These are phyloP conservation scores for Notospermus geniculatus DNA, from an alignment of 1,140 invertebrate species.

Conservation along the genomic window DNA sequence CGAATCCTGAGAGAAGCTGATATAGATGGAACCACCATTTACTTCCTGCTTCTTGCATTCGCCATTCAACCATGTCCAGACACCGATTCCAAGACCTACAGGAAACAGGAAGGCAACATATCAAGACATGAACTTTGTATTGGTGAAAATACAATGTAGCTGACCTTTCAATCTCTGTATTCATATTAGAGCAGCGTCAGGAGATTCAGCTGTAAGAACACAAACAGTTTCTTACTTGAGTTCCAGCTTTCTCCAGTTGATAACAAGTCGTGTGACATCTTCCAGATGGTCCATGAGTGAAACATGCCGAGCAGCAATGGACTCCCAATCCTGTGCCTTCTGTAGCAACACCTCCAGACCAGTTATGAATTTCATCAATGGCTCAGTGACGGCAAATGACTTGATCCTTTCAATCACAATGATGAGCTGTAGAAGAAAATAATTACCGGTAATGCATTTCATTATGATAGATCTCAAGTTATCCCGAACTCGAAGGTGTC, in stretches of 20 bases:
- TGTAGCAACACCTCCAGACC: constrained; percentile 85
- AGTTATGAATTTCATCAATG: constrained; percentile 83
- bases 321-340: constrained; percentile 84
- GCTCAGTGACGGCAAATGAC: constrained; percentile 74
- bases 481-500: no score
- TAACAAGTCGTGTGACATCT: constrained; percentile 75
- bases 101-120: constrained; percentile 21
- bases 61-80: constrained; percentile 52
- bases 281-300: constrained; percentile 72
- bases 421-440: constrained; percentile 48
- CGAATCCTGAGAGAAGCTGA: constrained; percentile 63
- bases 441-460: background rate
- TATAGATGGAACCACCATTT: constrained; percentile 92
- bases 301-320: constrained; percentile 81
- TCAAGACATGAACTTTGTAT: constrained; percentile 3
- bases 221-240: no score
- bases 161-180: no score
- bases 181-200: no score
- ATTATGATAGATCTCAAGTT: no score
- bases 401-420: constrained; percentile 73
- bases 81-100: constrained; percentile 52
- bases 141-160: constrained; percentile 7
- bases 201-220: no score
- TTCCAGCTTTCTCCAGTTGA: constrained; percentile 89
- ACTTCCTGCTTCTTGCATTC: constrained; percentile 60